Evolutionary conservation across 2,113 vertebrate species (phyloP).

Genomic region (Alethe castanea): DNA sequence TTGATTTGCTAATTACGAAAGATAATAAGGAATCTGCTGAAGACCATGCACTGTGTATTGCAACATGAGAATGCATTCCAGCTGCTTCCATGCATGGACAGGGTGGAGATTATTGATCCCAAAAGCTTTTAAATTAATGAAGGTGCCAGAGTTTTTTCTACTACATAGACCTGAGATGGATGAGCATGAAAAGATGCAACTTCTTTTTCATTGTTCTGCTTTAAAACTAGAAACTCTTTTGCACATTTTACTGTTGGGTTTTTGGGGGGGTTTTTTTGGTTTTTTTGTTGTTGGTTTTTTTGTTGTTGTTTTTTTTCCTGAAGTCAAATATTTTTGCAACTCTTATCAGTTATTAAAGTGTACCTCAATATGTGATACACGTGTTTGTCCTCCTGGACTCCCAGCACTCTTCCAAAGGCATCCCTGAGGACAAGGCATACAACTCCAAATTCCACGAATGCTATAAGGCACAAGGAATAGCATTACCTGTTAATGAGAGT

Average conservation of each 20-base stretch:
- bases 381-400: not conserved
- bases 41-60: not conserved
- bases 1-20: slow-evolving; percentile 32
- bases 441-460: not conserved
- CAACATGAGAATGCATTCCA: not conserved
- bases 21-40: not conserved
- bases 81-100: not conserved
- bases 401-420: not conserved
- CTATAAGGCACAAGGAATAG: not conserved
- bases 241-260: not conserved
- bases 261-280: no score
- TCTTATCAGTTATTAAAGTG: not conserved
- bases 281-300: not conserved
- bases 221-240: not conserved
- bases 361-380: not conserved
- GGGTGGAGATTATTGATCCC: not conserved
- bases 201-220: not conserved
- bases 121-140: not conserved
- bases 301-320: not conserved
- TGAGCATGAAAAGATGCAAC: not conserved
- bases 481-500: not conserved
- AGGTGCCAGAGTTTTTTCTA: not conserved
- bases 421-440: not conserved
- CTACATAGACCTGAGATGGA: not conserved
- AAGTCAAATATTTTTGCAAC: not conserved